A percentile compares a stretch with the other conserved stretches of the same genome.
These are phyloP conservation scores for Paraescarpia echinospica DNA, from an alignment of 1,140 invertebrate species.

Conservation along the genomic window DNA sequence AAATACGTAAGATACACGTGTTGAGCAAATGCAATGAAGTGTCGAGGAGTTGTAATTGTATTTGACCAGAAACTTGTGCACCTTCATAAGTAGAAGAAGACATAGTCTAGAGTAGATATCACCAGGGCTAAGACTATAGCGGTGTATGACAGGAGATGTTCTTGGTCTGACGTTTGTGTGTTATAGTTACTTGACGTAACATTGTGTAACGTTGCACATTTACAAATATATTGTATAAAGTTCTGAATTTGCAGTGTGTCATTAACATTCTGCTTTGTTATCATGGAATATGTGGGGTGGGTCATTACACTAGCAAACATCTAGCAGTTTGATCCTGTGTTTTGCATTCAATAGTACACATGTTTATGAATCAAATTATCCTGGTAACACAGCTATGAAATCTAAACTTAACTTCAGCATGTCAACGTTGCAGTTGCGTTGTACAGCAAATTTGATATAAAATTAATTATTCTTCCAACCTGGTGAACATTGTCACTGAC, in stretches of 20 bases:
- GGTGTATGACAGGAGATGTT: not conserved
- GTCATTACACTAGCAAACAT: not conserved
- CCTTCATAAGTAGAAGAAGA: not conserved
- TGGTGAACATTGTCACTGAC: too few relatives aligned
- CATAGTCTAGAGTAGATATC: not conserved
- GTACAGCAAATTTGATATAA: too few relatives aligned
- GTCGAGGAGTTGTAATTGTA: not conserved
- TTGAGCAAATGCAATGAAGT: not conserved
- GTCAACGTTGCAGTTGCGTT: too few relatives aligned
- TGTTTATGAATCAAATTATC: too few relatives aligned
- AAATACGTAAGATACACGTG: not conserved
- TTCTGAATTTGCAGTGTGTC: not conserved
- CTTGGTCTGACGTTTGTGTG: not conserved
- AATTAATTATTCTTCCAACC: too few relatives aligned
- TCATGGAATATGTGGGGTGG: not conserved
- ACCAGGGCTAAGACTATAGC: not conserved
- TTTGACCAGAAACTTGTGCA: not conserved
- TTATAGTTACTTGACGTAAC: not conserved
- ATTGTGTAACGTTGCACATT: too few relatives aligned
- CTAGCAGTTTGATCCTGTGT: not conserved
- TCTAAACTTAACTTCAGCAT: too few relatives aligned
- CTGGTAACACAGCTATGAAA: too few relatives aligned
- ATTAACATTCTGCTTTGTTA: not conserved
- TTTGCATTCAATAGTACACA: too few relatives aligned
- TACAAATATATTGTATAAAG: not conserved